phyloP scores from a whole-genome alignment of 2,797 vertebrate species.

The Loriculus beryllinus region DNA sequence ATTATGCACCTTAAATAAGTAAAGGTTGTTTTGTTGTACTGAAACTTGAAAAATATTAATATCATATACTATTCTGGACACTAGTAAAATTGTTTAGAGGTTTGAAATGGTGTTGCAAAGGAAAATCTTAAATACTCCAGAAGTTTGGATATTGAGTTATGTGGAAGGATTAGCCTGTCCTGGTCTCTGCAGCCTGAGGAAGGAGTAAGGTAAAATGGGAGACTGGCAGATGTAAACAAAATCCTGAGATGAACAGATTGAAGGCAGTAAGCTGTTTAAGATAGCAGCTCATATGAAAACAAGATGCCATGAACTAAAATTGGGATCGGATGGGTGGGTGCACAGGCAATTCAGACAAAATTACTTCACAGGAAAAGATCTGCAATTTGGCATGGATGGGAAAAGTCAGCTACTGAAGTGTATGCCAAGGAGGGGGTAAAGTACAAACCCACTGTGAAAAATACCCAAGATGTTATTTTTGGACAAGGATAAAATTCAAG shows the following conservation, averaged over 20 bases:
- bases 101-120: conserved; percentile 18
- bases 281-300: conserved; percentile 57
- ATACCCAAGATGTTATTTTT: conserved; percentile 4
- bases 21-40: not conserved
- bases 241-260: conserved; percentile 15
- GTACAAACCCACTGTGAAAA: not conserved
- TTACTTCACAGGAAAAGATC: not conserved
- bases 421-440: not conserved
- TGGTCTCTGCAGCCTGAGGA: conserved; percentile 7
- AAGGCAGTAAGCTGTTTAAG: conserved; percentile 47
- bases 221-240: not conserved
- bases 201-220: conserved; percentile 27
- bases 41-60: not conserved
- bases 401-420: not conserved
- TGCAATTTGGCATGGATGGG: conserved; percentile 4
- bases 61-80: not conserved
- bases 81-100: not conserved
- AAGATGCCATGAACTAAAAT: conserved; percentile 33
- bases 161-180: conserved; percentile 28
- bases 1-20: not conserved
- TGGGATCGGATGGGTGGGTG: conserved; percentile 33
- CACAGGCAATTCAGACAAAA: conserved; percentile 53
- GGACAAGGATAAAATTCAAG: conserved; percentile 25
- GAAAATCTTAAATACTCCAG: conserved; percentile 3
- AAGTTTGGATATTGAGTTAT: conserved; percentile 12